Evolutionary conservation across 2,113 vertebrate species (phyloP).

Genomic region (Arvicanthis niloticus): DNA sequence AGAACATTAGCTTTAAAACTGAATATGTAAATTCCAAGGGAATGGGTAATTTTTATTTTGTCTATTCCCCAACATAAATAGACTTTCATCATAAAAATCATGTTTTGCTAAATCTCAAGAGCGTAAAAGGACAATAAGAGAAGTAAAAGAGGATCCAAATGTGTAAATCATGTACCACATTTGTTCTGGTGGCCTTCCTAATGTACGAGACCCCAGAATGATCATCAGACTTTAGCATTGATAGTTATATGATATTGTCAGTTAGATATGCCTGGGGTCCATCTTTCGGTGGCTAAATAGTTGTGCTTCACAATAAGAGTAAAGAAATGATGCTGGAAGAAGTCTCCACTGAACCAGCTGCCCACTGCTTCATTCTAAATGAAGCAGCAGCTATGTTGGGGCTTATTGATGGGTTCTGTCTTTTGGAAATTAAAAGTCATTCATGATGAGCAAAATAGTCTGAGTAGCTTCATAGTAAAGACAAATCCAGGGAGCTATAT

Average conservation of each 20-base stretch:
- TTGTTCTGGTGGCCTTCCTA: constrained; percentile 34
- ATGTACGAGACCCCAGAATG: background rate
- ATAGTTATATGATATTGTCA: constrained; percentile 45
- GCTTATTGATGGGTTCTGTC: background rate
- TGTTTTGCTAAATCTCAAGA: constrained; percentile 50
- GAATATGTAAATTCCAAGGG: constrained; percentile 58
- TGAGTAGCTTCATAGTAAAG: background rate
- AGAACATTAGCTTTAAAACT: constrained; percentile 60
- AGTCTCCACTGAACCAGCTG: constrained; percentile 1
- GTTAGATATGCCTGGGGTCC: background rate
- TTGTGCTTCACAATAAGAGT: background rate
- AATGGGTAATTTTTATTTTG: constrained; percentile 36
- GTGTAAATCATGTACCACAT: constrained; percentile 50
- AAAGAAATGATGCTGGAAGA: constrained; percentile 6
- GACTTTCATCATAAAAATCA: constrained; percentile 17
- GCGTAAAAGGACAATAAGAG: background rate
- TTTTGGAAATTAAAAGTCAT: background rate
- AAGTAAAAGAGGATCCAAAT: constrained; percentile 8
- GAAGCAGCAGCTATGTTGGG: background rate
- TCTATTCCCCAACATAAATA: constrained; percentile 34
- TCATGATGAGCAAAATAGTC: background rate
- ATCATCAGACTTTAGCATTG: constrained; percentile 28
- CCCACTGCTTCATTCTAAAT: background rate
- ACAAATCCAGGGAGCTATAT: constrained; percentile 22
- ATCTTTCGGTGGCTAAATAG: constrained; percentile 52